Evolutionary conservation across 1,140 invertebrate species (phyloP), one percentile per base, ranked within the genome.

Genomic region (Octopus bimaculoides): DNA sequence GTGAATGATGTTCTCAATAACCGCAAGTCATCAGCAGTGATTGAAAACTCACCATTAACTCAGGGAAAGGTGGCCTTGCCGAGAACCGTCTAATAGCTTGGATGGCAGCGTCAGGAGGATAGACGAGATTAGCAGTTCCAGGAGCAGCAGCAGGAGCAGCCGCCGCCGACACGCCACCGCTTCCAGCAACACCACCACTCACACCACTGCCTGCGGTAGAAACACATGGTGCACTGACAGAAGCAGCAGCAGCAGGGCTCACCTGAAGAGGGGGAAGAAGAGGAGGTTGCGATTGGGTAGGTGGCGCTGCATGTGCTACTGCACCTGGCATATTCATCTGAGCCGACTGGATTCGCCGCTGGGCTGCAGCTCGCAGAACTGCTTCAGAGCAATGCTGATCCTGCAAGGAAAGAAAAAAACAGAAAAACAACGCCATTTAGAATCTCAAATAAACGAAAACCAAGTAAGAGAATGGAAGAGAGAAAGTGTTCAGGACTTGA

Each of bases 71-170:
- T 17, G 85, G 84, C 81, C 83, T 85, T 17, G 85, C 84, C 77
- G 84, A 81, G 78, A 89, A 88, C 41, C 89, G 81, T 80, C 84
- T 83, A 56, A 90, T 89, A 54, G 89, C 89, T 79, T 89, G 88
- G 79, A 86, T 82, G n/a, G 89, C 89, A 81, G 89, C 89, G 84
- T 90, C 88, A 52, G 83, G 81, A 61, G 88, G 86, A 77, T 89
- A 89, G 9, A 89, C 85, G 75, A 85, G 82, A 54, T 82, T 77
- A 52, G 80, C 17, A 17, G 52, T 75, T 10, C 78, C 61, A 9
- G 56, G 74, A 75, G 75, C 26, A 54, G 73, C 8, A 17, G 77
- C 10, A 78, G 74, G 53, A 41, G 75, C 69, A 74, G 80, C 10
- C 17, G 66, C 66, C 14, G 66, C 66, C 5, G 66, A 14, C 66